Conservation (phyloP, 2,113 vertebrate genomes). For the Petroica traversi region DNA sequence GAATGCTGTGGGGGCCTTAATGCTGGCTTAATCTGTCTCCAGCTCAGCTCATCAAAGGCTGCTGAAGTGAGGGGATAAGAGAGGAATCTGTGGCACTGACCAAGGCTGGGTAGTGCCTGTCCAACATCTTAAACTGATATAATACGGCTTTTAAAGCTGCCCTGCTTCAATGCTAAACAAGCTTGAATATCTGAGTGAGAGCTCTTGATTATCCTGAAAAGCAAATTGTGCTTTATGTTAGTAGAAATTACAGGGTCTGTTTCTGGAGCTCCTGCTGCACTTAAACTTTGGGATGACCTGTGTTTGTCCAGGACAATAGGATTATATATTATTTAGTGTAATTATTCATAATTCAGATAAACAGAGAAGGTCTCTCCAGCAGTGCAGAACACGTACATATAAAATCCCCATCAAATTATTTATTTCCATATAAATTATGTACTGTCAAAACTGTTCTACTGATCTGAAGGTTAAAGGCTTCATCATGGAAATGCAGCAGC, state of each 20-base stretch:
- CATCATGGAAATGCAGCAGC: background rate
- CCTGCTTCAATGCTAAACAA: background rate
- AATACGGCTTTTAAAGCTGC: background rate
- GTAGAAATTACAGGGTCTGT: background rate
- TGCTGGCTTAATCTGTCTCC: background rate
- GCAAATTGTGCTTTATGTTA: background rate
- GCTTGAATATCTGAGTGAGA: background rate
- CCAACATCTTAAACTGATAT: background rate
- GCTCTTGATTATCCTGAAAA: background rate
- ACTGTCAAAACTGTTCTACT: constrained; percentile 33
- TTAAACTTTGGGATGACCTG: background rate
- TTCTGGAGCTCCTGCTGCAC: background rate
- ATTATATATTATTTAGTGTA: constrained; percentile 3
- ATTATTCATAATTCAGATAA: constrained; percentile 36
- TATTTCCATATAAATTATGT: constrained; percentile 39
- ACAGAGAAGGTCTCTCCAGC: background rate
- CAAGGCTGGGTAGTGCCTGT: background rate
- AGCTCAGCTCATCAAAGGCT: background rate
- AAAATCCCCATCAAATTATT: constrained; percentile 27
- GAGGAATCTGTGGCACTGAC: background rate
- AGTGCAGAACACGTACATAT: background rate
- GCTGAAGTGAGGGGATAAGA: background rate
- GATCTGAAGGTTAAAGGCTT: constrained; percentile 46
- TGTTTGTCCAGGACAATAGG: background rate
- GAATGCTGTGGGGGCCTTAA: background rate